Conservation (phyloP, 1,140 invertebrate species). For the Caenorhabditis remanei region DNA sequence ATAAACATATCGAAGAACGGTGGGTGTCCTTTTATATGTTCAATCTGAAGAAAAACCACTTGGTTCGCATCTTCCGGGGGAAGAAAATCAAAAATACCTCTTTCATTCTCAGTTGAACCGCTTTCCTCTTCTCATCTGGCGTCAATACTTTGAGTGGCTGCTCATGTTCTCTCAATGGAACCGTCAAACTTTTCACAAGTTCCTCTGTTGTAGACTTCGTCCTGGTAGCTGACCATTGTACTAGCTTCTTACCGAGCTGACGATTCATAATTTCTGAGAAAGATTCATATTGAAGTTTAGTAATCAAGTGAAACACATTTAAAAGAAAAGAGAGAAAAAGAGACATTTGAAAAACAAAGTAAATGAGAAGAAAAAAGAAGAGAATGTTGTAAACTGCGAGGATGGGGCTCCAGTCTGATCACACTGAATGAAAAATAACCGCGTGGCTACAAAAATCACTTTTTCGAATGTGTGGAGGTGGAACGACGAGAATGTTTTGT, state of each 20-base stretch:
- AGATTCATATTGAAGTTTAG: too few species aligned
- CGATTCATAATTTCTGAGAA: background rate
- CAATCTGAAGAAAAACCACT: conserved; percentile 26
- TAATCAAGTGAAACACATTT: background rate
- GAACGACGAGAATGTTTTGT: background rate
- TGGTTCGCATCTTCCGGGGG: background rate
- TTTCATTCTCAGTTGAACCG: conserved; percentile 11
- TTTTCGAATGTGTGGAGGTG: background rate
- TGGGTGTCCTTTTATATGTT: background rate
- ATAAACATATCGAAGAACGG: conserved; percentile 85
- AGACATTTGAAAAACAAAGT: background rate
- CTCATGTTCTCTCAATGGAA: conserved; percentile 6
- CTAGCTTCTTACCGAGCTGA: background rate
- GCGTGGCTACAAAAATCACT: conserved; percentile 9
- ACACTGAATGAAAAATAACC: background rate
- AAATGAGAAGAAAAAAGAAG: background rate
- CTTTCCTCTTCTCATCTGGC: background rate
- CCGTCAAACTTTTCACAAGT: conserved; percentile 10
- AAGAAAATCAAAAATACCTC: background rate
- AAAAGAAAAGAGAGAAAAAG: background rate
- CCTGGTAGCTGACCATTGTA: background rate
- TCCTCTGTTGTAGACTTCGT: conserved; percentile 8
- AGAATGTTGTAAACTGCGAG: conserved; percentile 20
- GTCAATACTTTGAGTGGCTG: background rate
- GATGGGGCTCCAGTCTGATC: background rate